Conservation (phyloP, 1,140 invertebrate species). For the Rhopalosiphum maidis region DNA sequence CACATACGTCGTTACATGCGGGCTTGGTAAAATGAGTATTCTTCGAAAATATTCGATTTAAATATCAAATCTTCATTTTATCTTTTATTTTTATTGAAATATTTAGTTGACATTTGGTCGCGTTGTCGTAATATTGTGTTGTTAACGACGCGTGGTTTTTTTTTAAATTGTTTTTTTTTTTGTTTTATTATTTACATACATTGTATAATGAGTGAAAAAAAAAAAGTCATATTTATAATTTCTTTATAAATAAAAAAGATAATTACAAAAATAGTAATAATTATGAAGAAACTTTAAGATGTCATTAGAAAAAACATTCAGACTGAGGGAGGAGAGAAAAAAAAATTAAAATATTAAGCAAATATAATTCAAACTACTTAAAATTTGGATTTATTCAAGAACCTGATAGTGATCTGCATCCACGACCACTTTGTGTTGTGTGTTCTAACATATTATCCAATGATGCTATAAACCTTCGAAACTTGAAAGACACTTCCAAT, state of each 20-base stretch:
- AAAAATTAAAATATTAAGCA: not conserved
- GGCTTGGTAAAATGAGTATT: not conserved
- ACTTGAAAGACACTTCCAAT: slow-evolving; percentile 18
- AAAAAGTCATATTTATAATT: slow-evolving; percentile 13
- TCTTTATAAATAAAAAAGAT: not conserved
- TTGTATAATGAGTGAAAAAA: slow-evolving; percentile 26
- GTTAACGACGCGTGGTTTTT: not conserved
- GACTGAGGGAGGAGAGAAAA: not conserved
- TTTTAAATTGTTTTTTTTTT: slow-evolving; percentile 17
- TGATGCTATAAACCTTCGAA: not conserved
- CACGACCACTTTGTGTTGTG: not conserved
- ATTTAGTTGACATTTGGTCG: not conserved
- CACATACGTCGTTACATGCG: not conserved
- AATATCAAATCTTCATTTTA: not conserved
- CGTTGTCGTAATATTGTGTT: not conserved
- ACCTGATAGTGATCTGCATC: not conserved
- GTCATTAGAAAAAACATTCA: not conserved
- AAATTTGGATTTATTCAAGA: slow-evolving; percentile 27
- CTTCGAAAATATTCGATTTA: not conserved
- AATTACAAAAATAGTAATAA: slow-evolving; percentile 3
- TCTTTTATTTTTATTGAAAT: slow-evolving; percentile 44
- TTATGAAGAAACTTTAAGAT: not conserved
- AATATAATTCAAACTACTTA: slow-evolving; percentile 34
- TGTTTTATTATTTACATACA: not conserved
- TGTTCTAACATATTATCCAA: slow-evolving; percentile 11